Conservation (phyloP, 2,113 vertebrate species). For the Thamnaconus septentrionalis region DNA sequence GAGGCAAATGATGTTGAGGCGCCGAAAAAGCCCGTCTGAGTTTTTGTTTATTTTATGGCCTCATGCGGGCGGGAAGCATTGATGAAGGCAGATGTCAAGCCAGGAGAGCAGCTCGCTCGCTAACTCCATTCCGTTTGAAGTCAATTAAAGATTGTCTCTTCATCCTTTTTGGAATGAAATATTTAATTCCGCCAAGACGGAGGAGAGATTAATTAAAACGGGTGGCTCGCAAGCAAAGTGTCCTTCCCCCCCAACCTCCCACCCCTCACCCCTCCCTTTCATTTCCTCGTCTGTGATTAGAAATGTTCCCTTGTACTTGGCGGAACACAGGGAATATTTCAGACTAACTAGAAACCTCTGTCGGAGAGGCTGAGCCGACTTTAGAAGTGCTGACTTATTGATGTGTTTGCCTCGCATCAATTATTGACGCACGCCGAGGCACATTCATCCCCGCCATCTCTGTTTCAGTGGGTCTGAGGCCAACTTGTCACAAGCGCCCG, state of each 20-base stretch:
- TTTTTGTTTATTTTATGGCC: constrained; percentile 52
- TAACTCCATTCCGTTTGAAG: constrained; percentile 74
- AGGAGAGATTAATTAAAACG: constrained; percentile 66
- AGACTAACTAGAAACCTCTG: constrained; percentile 34
- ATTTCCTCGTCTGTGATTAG: constrained; percentile 53
- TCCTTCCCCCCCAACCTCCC: constrained; percentile 3
- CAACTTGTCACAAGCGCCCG: constrained; percentile 1
- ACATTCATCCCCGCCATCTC: constrained; percentile 27
- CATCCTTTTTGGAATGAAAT: constrained; percentile 71
- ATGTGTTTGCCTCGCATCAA: constrained; percentile 52
- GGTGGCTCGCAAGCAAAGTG: constrained; percentile 50
- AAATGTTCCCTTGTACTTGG: constrained; percentile 33
- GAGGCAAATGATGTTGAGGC: constrained; percentile 20
- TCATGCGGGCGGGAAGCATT: constrained; percentile 20
- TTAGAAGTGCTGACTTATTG: constrained; percentile 60
- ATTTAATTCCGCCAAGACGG: constrained; percentile 65
- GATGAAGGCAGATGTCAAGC: constrained; percentile 56
- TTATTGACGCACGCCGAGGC: constrained; percentile 49
- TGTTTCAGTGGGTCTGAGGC: constrained; percentile 41
- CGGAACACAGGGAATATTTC: constrained; percentile 43
- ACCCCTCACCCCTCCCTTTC: constrained; percentile 7
- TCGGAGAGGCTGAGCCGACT: constrained; percentile 34
- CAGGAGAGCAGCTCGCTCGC: constrained; percentile 45
- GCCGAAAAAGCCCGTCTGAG: constrained; percentile 4
- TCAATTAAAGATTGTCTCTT: constrained; percentile 63